Percentiles rank a stretch among this genome's conserved stretches.
phyloP scores from a whole-genome alignment of 1,140 invertebrate species.

The Theocolax elegans region DNA sequence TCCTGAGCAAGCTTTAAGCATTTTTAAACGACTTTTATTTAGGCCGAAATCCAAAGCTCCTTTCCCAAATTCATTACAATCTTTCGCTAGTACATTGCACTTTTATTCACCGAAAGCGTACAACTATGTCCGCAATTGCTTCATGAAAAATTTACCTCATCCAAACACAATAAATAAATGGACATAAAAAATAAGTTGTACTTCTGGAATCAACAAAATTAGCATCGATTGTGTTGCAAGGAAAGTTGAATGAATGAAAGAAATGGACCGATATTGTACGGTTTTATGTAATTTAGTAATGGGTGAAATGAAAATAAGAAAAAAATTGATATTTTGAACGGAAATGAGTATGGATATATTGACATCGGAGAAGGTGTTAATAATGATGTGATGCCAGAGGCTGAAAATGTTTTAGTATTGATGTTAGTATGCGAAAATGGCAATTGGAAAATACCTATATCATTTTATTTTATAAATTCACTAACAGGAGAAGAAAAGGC shows the following conservation, averaged over 20 bases:
- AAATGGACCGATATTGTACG: background rate
- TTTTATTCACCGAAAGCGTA: slow-evolving; percentile 4
- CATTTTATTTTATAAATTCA: background rate
- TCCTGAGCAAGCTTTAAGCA: too few relatives aligned
- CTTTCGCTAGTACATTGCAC: background rate
- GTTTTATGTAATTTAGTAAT: too few relatives aligned
- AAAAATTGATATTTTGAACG: background rate
- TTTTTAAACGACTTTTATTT: too few relatives aligned
- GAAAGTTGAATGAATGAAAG: background rate
- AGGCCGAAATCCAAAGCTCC: too few relatives aligned
- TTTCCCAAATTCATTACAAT: background rate
- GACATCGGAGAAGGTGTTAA: background rate
- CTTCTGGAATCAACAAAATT: background rate
- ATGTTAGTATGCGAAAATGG: background rate
- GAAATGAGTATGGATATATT: background rate
- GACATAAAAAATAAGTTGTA: background rate
- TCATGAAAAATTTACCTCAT: too few relatives aligned
- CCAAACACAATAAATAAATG: background rate
- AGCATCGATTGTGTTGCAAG: background rate
- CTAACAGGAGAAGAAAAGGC: background rate
- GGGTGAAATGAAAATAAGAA: background rate
- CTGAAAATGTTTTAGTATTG: background rate
- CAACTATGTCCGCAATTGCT: too few relatives aligned
- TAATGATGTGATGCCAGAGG: background rate
- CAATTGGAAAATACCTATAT: background rate